phyloP scores from a whole-genome alignment of 2,888 invertebrate species.

The Caenorhabditis sp. region DNA sequence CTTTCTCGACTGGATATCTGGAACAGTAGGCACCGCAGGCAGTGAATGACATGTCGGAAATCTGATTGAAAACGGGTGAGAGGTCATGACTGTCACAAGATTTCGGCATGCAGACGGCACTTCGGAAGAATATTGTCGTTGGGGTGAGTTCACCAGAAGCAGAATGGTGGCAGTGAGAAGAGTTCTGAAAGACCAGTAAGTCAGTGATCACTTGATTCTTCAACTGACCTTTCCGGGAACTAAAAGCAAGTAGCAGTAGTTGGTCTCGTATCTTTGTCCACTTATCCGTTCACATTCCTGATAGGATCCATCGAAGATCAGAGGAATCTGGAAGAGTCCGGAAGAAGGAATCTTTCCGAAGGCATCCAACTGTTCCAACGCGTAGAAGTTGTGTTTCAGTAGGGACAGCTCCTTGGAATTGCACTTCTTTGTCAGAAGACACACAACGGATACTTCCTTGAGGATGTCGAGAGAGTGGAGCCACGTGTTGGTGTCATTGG shows the following conservation, averaged over 20 bases:
- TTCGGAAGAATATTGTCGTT: conserved; percentile 23
- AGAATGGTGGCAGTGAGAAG: conserved; percentile 1
- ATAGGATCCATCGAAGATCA: conserved; percentile 52
- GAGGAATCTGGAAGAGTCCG: conserved; percentile 38
- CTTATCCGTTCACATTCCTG: conserved; percentile 48
- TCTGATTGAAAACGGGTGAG: conserved; percentile 30
- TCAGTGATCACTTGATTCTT: conserved; percentile 1
- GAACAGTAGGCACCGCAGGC: conserved; percentile 39
- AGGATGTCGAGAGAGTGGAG: conserved; percentile 21
- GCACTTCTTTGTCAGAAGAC: conserved; percentile 42
- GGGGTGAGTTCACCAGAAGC: conserved; percentile 9
- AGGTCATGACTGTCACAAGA: conserved; percentile 43
- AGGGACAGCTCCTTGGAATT: conserved; percentile 18
- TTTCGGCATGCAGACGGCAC: conserved; percentile 58
- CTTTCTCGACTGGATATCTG: conserved; percentile 32
- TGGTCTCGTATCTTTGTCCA: conserved; percentile 42
- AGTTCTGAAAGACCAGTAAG: conserved; percentile 16
- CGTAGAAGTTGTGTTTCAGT: conserved; percentile 44
- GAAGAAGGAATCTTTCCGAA: conserved; percentile 42
- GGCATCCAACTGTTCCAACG: conserved; percentile 49
- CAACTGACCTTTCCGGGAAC: conserved; percentile 23
- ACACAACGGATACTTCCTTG: conserved; percentile 17
- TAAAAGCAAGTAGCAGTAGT: conserved; percentile 51
- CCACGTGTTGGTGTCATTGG: conserved; percentile 44
- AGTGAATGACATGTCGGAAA: conserved; percentile 30